Evolutionary conservation across 2,888 invertebrate species (phyloP).

Genomic region (Panzeria rudis): DNA sequence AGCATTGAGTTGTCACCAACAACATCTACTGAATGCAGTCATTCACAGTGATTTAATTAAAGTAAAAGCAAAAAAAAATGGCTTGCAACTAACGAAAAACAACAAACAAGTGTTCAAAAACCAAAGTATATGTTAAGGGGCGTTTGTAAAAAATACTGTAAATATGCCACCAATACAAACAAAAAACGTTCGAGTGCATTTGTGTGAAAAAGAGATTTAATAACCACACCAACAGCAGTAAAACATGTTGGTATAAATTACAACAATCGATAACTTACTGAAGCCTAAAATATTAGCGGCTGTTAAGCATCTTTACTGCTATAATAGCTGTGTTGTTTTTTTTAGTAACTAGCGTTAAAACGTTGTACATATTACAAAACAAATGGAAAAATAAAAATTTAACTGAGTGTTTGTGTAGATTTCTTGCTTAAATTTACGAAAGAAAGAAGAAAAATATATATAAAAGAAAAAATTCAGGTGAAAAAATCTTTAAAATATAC

Average conservation of each 20-base stretch:
- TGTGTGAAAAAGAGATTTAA: not conserved
- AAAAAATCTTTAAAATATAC: conserved; percentile 40
- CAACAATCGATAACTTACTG: conserved; percentile 63
- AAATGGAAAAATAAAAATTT: not conserved
- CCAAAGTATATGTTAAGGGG: conserved; percentile 47
- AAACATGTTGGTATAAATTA: conserved; percentile 29
- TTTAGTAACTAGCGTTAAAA: not conserved
- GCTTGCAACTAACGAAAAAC: conserved; percentile 6
- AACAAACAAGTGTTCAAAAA: conserved; percentile 45
- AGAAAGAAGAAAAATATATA: not conserved
- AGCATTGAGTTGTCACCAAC: conserved; percentile 36
- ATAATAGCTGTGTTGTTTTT: not conserved
- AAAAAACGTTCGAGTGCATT: not conserved
- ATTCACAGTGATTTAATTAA: conserved; percentile 35
- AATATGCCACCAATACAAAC: conserved; percentile 9
- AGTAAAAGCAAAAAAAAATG: conserved; percentile 16
- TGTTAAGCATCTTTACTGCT: conserved; percentile 1
- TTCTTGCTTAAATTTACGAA: not conserved
- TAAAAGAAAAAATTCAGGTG: conserved; percentile 9
- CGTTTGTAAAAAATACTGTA: conserved; percentile 24
- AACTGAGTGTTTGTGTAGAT: not conserved
- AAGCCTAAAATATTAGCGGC: conserved; percentile 53
- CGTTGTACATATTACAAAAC: not conserved
- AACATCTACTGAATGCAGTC: conserved; percentile 34
- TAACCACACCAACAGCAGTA: not conserved